These are phyloP conservation scores for Aspidiotus destructor DNA, from an alignment of 2,888 invertebrate genomes.

Conservation along the genomic window DNA sequence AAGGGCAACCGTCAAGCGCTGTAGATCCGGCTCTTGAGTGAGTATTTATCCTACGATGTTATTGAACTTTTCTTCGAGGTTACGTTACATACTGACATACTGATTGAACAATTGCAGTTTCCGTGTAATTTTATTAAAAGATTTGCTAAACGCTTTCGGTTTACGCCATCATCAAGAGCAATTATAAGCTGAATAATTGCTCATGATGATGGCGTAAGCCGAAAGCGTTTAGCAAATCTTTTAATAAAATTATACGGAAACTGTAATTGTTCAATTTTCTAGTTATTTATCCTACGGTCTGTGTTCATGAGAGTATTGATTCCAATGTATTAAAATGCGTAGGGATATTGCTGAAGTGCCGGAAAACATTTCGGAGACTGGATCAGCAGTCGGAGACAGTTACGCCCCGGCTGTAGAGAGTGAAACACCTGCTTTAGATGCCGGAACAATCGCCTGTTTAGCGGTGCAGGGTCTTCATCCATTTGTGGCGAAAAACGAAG, in stretches of 20 bases:
- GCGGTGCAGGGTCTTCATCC: slow-evolving; percentile 49
- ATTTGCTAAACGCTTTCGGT: too few relatives aligned
- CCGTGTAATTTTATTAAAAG: neutral
- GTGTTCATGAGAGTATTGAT: neutral
- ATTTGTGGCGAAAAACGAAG: slow-evolving; percentile 52
- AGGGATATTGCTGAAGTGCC: slow-evolving; percentile 68
- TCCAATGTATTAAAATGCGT: slow-evolving; percentile 36
- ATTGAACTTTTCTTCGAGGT: neutral
- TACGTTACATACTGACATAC: neutral
- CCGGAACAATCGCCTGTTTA: slow-evolving; percentile 43
- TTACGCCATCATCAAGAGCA: too few relatives aligned
- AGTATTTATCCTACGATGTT: neutral
- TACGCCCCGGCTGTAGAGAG: slow-evolving; percentile 37
- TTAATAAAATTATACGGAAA: too few relatives aligned
- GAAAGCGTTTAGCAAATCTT: too few relatives aligned
- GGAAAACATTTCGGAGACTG: slow-evolving; percentile 49
- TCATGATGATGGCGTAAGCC: too few relatives aligned
- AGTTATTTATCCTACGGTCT: neutral
- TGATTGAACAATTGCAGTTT: too few relatives aligned
- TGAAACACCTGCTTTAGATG: slow-evolving; percentile 41
- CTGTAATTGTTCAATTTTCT: too few relatives aligned
- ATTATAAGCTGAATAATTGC: too few relatives aligned
- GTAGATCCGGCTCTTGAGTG: slow-evolving; percentile 24
- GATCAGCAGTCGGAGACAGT: slow-evolving; percentile 41
- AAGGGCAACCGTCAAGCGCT: neutral